phyloP scores from a whole-genome alignment of 1,140 invertebrate species.

The Platorchestia sp. region DNA sequence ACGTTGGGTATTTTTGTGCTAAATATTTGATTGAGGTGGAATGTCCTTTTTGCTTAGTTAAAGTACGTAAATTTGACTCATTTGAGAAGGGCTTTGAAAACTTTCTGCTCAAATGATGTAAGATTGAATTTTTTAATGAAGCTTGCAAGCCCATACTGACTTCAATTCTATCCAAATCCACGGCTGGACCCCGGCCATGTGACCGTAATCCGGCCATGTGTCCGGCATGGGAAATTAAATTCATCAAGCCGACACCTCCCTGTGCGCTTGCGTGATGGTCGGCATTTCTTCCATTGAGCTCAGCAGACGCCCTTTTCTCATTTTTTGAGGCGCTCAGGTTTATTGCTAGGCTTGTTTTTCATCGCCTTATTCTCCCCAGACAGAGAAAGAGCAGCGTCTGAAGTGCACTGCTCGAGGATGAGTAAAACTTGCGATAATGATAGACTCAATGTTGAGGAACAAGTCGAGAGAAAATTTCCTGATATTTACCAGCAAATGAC shows the following conservation, averaged over 20 bases:
- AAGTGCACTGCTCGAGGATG: background rate
- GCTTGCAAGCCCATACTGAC: background rate
- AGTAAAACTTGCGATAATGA: background rate
- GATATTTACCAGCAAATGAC: too few species aligned
- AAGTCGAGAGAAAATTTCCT: background rate
- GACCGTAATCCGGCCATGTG: background rate
- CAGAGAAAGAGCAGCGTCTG: background rate
- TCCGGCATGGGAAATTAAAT: background rate
- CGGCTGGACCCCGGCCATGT: background rate
- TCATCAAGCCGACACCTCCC: background rate
- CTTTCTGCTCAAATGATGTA: background rate
- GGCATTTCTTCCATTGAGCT: background rate
- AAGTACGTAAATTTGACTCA: background rate
- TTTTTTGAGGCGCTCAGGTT: background rate
- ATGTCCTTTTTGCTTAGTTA: background rate
- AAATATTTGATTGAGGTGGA: background rate
- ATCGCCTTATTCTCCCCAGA: background rate
- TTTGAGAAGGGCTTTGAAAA: background rate
- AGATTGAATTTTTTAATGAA: background rate
- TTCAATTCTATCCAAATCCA: background rate
- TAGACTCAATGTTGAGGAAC: background rate
- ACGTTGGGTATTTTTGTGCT: background rate
- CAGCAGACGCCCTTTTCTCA: background rate
- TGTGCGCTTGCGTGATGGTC: background rate
- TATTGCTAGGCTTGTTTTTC: conserved; percentile 1